Base-by-base conservation (phyloP, 2,888 invertebrate genomes). In the Hymenopus coronatus region DNA sequence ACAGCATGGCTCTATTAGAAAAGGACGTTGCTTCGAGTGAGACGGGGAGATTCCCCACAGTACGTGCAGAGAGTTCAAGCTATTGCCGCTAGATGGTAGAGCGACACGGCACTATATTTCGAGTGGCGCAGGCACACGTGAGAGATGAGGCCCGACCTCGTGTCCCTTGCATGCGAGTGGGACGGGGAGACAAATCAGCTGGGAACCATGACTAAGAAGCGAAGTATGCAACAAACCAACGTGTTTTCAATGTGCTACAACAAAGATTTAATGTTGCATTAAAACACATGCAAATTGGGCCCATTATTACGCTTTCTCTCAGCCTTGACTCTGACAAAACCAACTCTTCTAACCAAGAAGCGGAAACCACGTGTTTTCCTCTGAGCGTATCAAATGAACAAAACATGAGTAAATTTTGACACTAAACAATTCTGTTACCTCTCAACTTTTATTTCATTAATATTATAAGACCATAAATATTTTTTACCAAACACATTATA, bases 1-100 rank as follows among this genome's bases (percentile, higher is more conserved):
- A 87, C 20, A n/a, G 33, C n/a, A 9, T n/a, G 54, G 54, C 54
- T 70, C 54, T n/a, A 40, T n/a, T 12, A 28, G 82, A 82, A 28
- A 86, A 40, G 27, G 81, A 82, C 12, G 33, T 28, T 14, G 28
- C 33, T 0, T 25, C 84, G 28, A 87, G 28, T n/a, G 28, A 87
- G 87, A 82, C 27, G 33, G 82, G 20, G 40, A 81, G 81, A 70
- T 20, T 28, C 4, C 6, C 33, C 6, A 85, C 54, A 3, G 20
- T 7, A 14, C 2, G 27, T 82, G 40, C 86, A 89, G 40, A 15
- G 86, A 89, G 89, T 89, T 89, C 89, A 4, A n/a, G 15, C 40
- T 82, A 27, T 27, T n/a, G 89, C 40, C 89, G 89, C 87, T 89
- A 89, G 89, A 86, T 89, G 83, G 89, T 40, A 89, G 83, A 82